Evolutionary conservation across 2,797 vertebrate species (phyloP).

Genomic region (Acipenser oxyrinchus): DNA sequence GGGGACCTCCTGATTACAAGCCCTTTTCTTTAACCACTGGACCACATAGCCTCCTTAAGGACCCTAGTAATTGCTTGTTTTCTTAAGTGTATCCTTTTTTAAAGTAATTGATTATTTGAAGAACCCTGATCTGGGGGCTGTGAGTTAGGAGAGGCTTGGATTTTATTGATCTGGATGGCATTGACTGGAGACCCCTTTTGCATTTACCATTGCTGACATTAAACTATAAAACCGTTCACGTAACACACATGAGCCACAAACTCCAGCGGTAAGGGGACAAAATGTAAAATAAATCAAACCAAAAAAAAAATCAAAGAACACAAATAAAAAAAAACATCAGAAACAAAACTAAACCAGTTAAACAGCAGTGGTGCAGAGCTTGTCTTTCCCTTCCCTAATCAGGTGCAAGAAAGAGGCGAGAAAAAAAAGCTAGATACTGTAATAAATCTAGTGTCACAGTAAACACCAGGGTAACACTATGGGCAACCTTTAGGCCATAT

Average conservation of each 20-base stretch:
- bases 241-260: constrained; percentile 20
- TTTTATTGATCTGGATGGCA: no score
- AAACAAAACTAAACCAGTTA: constrained; percentile 16
- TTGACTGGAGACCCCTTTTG: constrained; percentile 13
- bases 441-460: no score
- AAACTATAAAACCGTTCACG: constrained; percentile 19
- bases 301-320: constrained; percentile 4
- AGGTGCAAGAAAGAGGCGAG: constrained; percentile 25
- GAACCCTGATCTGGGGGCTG: no score
- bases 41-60: no score
- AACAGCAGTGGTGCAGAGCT: constrained; percentile 23
- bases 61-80: no score
- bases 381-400: constrained; percentile 23
- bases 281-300: constrained; percentile 24
- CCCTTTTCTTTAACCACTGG: no score
- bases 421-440: constrained; percentile 30
- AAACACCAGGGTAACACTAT: no score
- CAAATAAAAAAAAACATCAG: constrained; percentile 33
- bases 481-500: no score
- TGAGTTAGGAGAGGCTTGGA: no score
- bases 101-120: no score
- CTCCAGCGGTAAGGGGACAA: constrained; percentile 45
- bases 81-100: no score
- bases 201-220: constrained; percentile 29
- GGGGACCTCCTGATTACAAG: no score